Evolutionary conservation across 2,113 vertebrate genomes (phyloP).

Genomic region (Centropristis striata): DNA sequence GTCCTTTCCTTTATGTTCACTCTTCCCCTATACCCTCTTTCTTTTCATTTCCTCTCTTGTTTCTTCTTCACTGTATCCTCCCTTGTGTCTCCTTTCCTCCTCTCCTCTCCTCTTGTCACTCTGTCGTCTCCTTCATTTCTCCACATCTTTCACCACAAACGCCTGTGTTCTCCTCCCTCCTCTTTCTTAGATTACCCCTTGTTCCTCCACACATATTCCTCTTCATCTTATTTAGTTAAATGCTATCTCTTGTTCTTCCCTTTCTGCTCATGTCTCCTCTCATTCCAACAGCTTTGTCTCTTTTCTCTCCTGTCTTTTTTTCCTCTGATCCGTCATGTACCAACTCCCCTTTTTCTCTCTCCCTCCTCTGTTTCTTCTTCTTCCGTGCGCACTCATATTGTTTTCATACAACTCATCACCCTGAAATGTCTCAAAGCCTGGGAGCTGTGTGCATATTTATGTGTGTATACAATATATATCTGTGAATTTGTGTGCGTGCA

Average conservation of each 20-base stretch:
- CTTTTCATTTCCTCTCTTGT: not conserved
- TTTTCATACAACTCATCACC: slow-evolving; percentile 34
- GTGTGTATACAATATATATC: slow-evolving; percentile 18
- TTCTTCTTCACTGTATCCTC: not conserved
- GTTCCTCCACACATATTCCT: not conserved
- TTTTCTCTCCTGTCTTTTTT: not conserved
- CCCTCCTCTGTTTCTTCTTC: slow-evolving; percentile 12
- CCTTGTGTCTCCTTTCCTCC: not conserved
- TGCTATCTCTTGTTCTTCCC: not conserved
- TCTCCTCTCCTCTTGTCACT: not conserved
- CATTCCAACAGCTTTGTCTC: not conserved
- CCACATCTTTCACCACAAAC: not conserved
- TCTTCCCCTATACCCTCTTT: no score
- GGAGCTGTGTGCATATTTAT: slow-evolving; percentile 17
- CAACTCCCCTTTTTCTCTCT: not conserved
- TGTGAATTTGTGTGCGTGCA: slow-evolving; percentile 13
- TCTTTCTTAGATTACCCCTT: not conserved
- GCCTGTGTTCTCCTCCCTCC: not conserved
- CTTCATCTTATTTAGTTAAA: not conserved
- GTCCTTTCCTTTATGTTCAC: no score
- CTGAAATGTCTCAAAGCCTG: slow-evolving; percentile 12
- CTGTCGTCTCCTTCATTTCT: not conserved
- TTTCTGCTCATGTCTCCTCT: no score
- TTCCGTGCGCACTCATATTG: not conserved
- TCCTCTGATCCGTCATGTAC: slow-evolving; percentile 7